Conservation (phyloP, 2,888 invertebrate genomes). For the Clitarchus hookeri region DNA sequence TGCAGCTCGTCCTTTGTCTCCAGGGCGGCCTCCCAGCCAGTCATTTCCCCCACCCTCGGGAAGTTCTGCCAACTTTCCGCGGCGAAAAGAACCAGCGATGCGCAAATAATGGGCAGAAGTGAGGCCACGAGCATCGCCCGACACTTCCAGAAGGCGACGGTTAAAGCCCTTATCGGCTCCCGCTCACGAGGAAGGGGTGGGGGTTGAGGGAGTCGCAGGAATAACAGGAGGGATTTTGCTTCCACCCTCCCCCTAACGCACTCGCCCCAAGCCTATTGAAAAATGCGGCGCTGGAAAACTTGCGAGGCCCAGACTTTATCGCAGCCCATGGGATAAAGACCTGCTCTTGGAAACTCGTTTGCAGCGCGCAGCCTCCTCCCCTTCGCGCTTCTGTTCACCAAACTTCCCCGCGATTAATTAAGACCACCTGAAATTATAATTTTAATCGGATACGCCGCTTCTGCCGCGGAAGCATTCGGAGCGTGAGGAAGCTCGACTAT, state of each 20-base stretch:
- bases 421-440: not conserved
- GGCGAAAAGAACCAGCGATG: constrained; percentile 10
- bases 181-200: not conserved
- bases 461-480: too few species aligned
- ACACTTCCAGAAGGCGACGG: constrained; percentile 4
- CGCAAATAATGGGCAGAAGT: constrained; percentile 6
- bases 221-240: not conserved
- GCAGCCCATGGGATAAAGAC: not conserved
- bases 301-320: not conserved
- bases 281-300: constrained; percentile 4
- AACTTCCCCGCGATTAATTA: not conserved
- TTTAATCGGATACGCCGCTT: not conserved
- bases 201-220: not conserved
- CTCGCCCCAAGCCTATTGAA: not conserved
- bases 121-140: not conserved
- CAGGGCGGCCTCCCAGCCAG: not conserved
- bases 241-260: not conserved
- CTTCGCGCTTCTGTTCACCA: too few species aligned
- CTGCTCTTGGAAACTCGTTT: constrained; percentile 2
- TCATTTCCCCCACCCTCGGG: not conserved
- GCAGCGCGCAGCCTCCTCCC: not conserved
- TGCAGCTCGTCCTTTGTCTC: not conserved
- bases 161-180: constrained; percentile 4
- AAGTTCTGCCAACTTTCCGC: not conserved
- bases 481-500: too few species aligned